A percentile compares a stretch with the other conserved stretches of the same genome.
Conservation (phyloP, 2,113 vertebrate genomes). For the Sinocyclocheilus anophthalmus region DNA sequence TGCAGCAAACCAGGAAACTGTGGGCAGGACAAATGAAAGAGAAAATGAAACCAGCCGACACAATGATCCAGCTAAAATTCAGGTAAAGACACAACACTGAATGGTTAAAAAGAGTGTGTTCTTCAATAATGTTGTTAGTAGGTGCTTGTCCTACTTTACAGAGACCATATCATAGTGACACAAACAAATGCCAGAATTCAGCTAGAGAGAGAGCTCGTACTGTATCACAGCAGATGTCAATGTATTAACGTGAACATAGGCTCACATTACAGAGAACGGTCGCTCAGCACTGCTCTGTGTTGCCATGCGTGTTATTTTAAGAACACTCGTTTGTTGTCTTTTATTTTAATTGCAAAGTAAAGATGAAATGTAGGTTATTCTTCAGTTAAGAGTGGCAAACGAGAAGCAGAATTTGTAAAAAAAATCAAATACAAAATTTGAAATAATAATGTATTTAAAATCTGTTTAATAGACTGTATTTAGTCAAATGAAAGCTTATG, state of each 20-base stretch:
- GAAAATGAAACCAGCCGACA: slow-evolving; percentile 64
- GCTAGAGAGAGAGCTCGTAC: background rate
- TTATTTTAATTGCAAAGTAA: background rate
- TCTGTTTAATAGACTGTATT: background rate
- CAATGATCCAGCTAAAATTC: slow-evolving; percentile 51
- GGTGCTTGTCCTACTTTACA: background rate
- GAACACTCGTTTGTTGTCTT: background rate
- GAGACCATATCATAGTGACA: background rate
- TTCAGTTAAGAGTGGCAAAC: background rate
- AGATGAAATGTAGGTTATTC: background rate
- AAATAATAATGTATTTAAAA: too few species aligned
- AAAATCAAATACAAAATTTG: too few species aligned
- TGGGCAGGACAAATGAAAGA: slow-evolving; percentile 59
- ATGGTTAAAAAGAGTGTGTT: background rate
- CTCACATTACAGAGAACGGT: slow-evolving; percentile 39
- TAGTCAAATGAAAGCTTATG: background rate
- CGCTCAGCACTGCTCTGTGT: background rate
- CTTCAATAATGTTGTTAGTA: background rate
- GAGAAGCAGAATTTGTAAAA: background rate
- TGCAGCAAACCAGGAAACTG: slow-evolving; percentile 41
- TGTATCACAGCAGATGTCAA: slow-evolving; percentile 15
- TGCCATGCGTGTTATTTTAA: slow-evolving; percentile 17
- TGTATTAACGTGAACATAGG: background rate
- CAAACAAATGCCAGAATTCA: background rate
- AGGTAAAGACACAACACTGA: slow-evolving; percentile 49